Evolutionary conservation across 2,888 invertebrate species (phyloP).

Genomic region (Eumerus sabulonum): DNA sequence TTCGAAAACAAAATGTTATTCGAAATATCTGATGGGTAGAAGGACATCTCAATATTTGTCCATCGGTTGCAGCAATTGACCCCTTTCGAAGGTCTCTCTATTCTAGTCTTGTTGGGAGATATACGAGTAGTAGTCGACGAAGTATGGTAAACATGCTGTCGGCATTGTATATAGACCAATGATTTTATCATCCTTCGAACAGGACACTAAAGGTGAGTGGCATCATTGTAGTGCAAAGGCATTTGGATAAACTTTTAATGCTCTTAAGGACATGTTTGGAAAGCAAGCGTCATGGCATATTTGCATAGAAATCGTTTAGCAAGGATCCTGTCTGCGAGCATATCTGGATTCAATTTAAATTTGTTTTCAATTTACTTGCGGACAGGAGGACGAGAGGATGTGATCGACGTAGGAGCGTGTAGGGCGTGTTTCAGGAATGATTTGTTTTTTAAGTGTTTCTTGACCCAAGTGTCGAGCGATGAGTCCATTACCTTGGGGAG

Average conservation of each 20-base stretch:
- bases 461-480: conserved; percentile 44
- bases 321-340: conserved; percentile 27
- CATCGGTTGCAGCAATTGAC: conserved; percentile 38
- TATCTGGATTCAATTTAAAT: conserved; percentile 43
- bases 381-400: background rate
- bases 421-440: conserved; percentile 19
- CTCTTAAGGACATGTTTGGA: conserved; percentile 54
- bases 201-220: conserved; percentile 1
- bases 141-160: conserved; percentile 1
- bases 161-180: too few species aligned
- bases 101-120: background rate
- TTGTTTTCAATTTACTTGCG: conserved; percentile 35
- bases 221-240: conserved; percentile 45
- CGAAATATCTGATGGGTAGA: conserved; percentile 22
- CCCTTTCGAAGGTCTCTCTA: conserved; percentile 14
- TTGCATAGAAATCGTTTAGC: conserved; percentile 62
- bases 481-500: conserved; percentile 45
- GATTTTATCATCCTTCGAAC: too few species aligned
- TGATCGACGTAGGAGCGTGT: background rate
- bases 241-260: conserved; percentile 53
- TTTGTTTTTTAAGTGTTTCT: conserved; percentile 24
- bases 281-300: conserved; percentile 25
- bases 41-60: conserved; percentile 54
- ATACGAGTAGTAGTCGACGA: conserved; percentile 2
- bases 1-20: conserved; percentile 33